These are phyloP conservation scores for Molanna angustata DNA, from an alignment of 2,888 invertebrate species.

Conservation along the genomic window DNA sequence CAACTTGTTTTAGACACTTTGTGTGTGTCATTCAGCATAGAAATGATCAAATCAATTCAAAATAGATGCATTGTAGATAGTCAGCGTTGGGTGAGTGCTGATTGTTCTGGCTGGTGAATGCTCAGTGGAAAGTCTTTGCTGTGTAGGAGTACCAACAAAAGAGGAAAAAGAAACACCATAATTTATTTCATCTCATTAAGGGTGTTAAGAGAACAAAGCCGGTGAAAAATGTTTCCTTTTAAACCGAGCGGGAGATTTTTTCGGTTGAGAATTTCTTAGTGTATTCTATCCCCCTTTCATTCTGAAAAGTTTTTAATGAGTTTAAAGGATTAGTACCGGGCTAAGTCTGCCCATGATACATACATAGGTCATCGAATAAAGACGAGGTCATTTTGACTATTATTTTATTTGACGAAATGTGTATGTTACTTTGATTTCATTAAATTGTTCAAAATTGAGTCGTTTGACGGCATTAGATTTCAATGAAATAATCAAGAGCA, in stretches of 20 bases:
- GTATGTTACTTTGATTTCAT: too few relatives aligned
- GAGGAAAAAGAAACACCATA: slow-evolving; percentile 10
- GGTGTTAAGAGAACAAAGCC: slow-evolving; percentile 21
- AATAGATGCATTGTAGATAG: too few relatives aligned
- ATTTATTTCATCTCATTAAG: slow-evolving; percentile 29
- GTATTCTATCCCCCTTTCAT: slow-evolving; percentile 13
- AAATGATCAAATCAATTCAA: not conserved
- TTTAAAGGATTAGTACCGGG: slow-evolving; percentile 26
- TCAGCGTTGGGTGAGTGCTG: too few relatives aligned
- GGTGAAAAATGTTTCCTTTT: slow-evolving; percentile 27
- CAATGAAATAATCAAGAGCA: too few relatives aligned
- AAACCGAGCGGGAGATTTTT: slow-evolving; percentile 5
- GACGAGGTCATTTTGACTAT: too few relatives aligned
- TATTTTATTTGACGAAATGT: too few relatives aligned
- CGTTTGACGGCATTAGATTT: too few relatives aligned
- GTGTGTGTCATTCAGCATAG: not conserved
- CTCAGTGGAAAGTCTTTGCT: not conserved
- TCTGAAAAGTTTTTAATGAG: slow-evolving; percentile 25
- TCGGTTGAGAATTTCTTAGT: slow-evolving; percentile 15
- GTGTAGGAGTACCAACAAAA: slow-evolving; percentile 1
- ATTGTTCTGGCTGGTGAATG: not conserved
- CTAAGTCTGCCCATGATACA: too few relatives aligned
- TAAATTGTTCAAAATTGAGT: too few relatives aligned
- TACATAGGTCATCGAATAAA: too few relatives aligned
- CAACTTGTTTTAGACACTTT: not conserved